A percentile compares a stretch with the other conserved stretches of the same genome.
phyloP scores from a whole-genome alignment of 2,797 vertebrate species.

The Crenichthys baileyi region DNA sequence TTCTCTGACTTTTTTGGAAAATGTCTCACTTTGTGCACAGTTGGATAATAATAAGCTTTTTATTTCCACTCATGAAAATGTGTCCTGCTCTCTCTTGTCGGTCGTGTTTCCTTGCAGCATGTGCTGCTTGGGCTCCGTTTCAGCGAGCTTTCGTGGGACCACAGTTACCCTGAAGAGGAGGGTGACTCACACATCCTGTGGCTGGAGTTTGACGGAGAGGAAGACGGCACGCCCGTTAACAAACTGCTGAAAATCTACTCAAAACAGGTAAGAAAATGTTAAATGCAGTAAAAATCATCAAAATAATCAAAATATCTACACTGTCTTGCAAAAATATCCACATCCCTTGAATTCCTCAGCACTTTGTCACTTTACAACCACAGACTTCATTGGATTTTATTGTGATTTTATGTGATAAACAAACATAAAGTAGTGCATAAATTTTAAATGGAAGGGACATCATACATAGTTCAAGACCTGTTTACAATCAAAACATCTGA shows the following conservation, averaged over 20 bases:
- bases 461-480: too few species aligned
- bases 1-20: neutral
- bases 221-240: constrained; percentile 88
- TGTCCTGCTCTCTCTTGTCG: neutral
- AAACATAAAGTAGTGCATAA: too few species aligned
- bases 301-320: neutral
- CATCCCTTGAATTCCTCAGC: neutral
- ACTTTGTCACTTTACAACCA: neutral
- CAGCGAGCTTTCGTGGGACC: constrained; percentile 93
- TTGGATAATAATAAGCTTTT: neutral
- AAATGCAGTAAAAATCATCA: too few species aligned
- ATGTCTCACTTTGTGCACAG: neutral
- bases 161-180: constrained; percentile 88
- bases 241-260: constrained; percentile 94
- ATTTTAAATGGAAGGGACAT: too few species aligned
- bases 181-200: constrained; percentile 87
- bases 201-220: constrained; percentile 94
- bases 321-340: neutral
- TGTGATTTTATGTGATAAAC: too few species aligned
- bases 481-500: too few species aligned
- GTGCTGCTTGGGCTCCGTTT: constrained; percentile 89
- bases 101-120: constrained; percentile 74
- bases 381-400: too few species aligned
- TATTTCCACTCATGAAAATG: neutral
- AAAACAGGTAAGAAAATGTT: constrained; percentile 83